Evolutionary conservation across 1,140 invertebrate species (phyloP), one percentile per base, ranked within the genome.

Genomic region (Scaptomyza graminum): DNA sequence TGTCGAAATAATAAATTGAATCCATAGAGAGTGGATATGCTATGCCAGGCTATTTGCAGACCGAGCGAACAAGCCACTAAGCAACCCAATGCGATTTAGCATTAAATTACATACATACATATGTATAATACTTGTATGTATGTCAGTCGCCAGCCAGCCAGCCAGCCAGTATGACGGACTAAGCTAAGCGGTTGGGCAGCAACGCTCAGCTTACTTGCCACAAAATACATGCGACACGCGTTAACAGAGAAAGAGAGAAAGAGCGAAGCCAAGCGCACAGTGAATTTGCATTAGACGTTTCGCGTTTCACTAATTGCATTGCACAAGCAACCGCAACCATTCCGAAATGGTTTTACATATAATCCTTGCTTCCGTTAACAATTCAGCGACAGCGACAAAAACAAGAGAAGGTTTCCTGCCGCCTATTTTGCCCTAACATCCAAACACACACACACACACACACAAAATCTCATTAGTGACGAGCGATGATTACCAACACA

Each of bases 281-380:
- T 15, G 37, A 66, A 66, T 64, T 72, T 71, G 50, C 68, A 60
- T 72, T 75, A 63, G 59, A 50, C 62, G 69, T 71, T 43, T 61
- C 15, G 12, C 43, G 50, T 62, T 60, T 31, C 66, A 65, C 81
- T 85, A 85, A 85, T 85, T 85, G 84, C 81, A 77, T 80, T 81
- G 76, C 64, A 63, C 67, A 50, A 50, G 8, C 31, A 34, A 76
- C 55, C 71, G 8, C 31, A 34, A 76, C 55, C 71, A 79, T 72
- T 85, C 65, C 65, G 66, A 75, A 78, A 85, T 82, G 74, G 74
- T 82, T 78, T 87, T 82, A n/a, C n/a, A n/a, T n/a, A 82, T 78
- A 85, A 85, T 87, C 78, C 79, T 72, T 72, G 79, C 78, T 87
- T 88, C 82, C 82, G 83, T 73, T 76, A 60, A 85, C 77, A 77